Base-by-base conservation (phyloP, 1,140 invertebrate genomes). In the Anastrepha obliqua region DNA sequence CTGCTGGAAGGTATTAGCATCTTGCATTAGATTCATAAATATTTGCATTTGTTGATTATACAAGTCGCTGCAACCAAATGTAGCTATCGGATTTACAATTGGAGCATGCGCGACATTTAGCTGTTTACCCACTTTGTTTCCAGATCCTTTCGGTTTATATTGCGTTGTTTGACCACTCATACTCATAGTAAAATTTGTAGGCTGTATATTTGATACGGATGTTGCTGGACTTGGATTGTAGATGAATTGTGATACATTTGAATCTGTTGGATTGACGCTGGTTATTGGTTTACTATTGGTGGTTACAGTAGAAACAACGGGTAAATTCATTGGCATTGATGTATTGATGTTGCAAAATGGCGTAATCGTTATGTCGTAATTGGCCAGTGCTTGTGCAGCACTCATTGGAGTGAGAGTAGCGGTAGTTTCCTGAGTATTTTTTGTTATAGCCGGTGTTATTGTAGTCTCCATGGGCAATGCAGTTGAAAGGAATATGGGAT, bases 21-120 rank as follows among this genome's bases (percentile, higher is more conserved):
- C 74, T 58, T 81, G 74, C 74, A 81, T 81, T 55, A 81, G 74
- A 81, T 81, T 81, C 74, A 81, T 81, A 20, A 81, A 55, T 20
- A 81, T 81, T 81, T 81, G 74, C 74, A 81, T 81, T 81, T 81
- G 74, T 20, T 81, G 74, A 29, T 81, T 81, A n/a, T 86, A 86
- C 60, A 62, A 44, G 39, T 59, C 85, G 85, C 29, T 58, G 58
- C 85, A 9, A 86, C 60, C 60, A 44, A 62, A 42, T 20, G 44
- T 86, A 4, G 29, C 85, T 17, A 47, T 15, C 8, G 85, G 60
- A 86, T 60, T 64, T 39, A 78, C 74, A 55, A 78, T 60, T 62
- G 85, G 2, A n/a, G 60, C 58, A 64, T 62, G 60, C 44, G 39
- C 60, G 58, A 60, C 85, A 86, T 62, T 86, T 62, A 42, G 11